Percentiles rank a stretch among this genome's conserved stretches.
phyloP scores from a whole-genome alignment of 2,888 invertebrate species.

The Sarcophaga caerulescens region DNA sequence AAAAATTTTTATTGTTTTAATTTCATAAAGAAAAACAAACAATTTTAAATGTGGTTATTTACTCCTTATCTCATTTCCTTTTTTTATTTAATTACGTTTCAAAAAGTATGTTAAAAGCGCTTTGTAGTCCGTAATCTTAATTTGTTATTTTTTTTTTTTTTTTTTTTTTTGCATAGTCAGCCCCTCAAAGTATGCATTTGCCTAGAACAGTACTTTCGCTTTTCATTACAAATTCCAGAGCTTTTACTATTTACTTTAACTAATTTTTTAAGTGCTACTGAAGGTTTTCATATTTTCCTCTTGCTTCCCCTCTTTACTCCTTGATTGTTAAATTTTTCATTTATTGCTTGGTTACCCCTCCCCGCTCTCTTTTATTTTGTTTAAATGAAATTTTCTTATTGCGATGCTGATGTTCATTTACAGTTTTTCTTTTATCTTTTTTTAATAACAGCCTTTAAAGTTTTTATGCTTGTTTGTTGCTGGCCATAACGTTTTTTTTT shows the following conservation, averaged over 20 bases:
- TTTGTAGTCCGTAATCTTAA: not conserved
- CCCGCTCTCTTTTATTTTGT: too few species aligned
- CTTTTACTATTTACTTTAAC: not conserved
- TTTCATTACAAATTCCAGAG: not conserved
- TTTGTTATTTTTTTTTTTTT: too few species aligned
- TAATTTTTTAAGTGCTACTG: slow-evolving; percentile 7
- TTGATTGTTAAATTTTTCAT: not conserved
- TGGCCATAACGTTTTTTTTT: too few species aligned
- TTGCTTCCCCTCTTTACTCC: not conserved
- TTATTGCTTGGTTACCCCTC: too few species aligned
- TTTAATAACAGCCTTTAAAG: not conserved
- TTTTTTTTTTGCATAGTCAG: not conserved
- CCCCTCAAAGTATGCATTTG: not conserved
- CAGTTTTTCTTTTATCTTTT: too few species aligned
- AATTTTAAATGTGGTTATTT: too few species aligned
- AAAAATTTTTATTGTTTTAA: too few species aligned
- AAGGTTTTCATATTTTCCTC: slow-evolving; percentile 2
- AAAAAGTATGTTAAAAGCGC: not conserved
- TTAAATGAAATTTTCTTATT: too few species aligned
- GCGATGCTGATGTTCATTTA: too few species aligned
- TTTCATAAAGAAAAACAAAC: too few species aligned
- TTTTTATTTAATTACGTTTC: not conserved
- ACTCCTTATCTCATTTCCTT: not conserved
- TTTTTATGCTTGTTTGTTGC: too few species aligned
- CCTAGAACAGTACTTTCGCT: not conserved